phyloP scores from a whole-genome alignment of 2,797 vertebrate species.

The Sebastolobus alascanus region DNA sequence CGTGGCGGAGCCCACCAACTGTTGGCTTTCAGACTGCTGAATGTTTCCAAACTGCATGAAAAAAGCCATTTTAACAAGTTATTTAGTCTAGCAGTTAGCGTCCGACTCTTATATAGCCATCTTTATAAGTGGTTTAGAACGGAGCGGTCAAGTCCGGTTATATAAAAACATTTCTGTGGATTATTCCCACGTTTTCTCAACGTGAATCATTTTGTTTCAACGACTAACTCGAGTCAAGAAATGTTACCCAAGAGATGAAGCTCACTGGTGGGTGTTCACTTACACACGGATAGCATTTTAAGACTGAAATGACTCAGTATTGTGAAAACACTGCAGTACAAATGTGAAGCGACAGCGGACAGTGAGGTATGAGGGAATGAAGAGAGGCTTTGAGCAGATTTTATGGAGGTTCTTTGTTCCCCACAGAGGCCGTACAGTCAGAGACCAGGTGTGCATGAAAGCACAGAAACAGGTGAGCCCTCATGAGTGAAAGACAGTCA shows the following conservation, averaged over 20 bases:
- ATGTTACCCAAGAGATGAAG: conserved; percentile 2
- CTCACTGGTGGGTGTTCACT: conserved; percentile 5
- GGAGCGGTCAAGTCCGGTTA: conserved; percentile 13
- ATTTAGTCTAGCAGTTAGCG: conserved; percentile 36
- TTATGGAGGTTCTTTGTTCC: conserved; percentile 34
- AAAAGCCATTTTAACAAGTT: conserved; percentile 43
- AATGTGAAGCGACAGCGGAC: conserved; percentile 32
- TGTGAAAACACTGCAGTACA: conserved; percentile 34
- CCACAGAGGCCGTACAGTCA: conserved; percentile 34
- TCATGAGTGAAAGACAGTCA: conserved; percentile 4
- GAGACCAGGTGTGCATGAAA: conserved; percentile 65
- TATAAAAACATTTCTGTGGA: conserved; percentile 22
- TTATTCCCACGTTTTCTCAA: conserved; percentile 31
- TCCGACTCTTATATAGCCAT: conserved; percentile 25
- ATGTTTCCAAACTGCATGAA: conserved; percentile 47
- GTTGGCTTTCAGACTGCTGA: conserved; percentile 35
- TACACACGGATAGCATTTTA: not conserved
- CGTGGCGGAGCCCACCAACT: conserved; percentile 39
- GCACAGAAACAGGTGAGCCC: conserved; percentile 60
- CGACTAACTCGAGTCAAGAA: not conserved
- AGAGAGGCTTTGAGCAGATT: conserved; percentile 45
- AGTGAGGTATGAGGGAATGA: conserved; percentile 15
- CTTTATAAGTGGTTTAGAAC: conserved; percentile 28
- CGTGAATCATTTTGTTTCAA: conserved; percentile 12
- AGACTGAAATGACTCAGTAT: conserved; percentile 9